phyloP scores from a whole-genome alignment of 2,888 invertebrate species.

The Orchesellides sinensis region DNA sequence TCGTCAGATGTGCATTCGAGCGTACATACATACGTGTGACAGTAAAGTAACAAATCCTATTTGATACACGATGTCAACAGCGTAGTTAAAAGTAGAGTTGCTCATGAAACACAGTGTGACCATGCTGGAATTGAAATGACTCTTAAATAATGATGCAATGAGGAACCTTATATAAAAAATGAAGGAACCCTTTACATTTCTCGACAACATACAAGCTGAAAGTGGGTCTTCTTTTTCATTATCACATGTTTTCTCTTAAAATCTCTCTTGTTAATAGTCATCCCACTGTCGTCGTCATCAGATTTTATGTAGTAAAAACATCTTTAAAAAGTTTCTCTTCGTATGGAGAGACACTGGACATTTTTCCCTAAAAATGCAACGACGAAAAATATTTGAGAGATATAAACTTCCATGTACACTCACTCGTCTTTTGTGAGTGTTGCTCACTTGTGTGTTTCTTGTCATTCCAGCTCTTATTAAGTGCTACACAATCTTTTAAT shows the following conservation, averaged over 20 bases:
- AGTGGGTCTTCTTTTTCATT: conserved; percentile 48
- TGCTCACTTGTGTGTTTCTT: conserved; percentile 3
- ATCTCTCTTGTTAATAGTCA: background rate
- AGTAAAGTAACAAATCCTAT: background rate
- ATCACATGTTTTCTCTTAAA: background rate
- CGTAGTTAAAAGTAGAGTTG: too few relatives aligned
- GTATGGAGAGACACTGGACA: background rate
- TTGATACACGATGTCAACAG: background rate
- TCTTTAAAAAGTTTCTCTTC: too few relatives aligned
- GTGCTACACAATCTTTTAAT: conserved; percentile 32
- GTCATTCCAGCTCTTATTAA: conserved; percentile 18
- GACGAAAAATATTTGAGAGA: background rate
- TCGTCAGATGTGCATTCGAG: too few relatives aligned
- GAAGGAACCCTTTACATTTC: conserved; percentile 40
- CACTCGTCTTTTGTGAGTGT: too few relatives aligned
- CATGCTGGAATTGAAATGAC: too few relatives aligned
- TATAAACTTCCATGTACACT: background rate
- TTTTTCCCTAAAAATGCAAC: background rate
- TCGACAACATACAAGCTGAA: conserved; percentile 51
- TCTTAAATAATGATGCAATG: conserved; percentile 51
- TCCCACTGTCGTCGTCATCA: background rate
- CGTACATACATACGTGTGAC: too few relatives aligned
- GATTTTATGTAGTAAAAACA: too few relatives aligned
- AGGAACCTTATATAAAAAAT: conserved; percentile 57
- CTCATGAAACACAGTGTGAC: too few relatives aligned